phyloP scores from a whole-genome alignment of 2,888 invertebrate species.

The Mesoligia furuncula region DNA sequence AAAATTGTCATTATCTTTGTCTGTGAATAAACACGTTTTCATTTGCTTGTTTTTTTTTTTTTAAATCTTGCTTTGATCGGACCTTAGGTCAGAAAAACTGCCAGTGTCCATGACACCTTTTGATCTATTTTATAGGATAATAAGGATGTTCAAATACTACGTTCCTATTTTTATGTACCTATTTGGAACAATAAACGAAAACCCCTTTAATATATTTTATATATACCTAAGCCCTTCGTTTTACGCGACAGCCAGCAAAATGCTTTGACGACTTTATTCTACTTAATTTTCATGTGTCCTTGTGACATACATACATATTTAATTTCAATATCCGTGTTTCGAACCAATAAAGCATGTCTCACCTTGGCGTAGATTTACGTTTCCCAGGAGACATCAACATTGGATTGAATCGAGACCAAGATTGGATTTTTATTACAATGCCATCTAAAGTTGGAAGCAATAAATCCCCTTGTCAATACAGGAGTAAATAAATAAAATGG shows the following conservation, averaged over 20 bases:
- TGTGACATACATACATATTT: not conserved
- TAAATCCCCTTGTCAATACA: not conserved
- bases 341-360: not conserved
- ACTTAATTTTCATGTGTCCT: not conserved
- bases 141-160: not conserved
- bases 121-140: not conserved
- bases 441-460: not conserved
- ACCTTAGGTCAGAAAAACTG: too few relatives aligned
- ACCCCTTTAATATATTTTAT: not conserved
- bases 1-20: too few relatives aligned
- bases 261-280: not conserved
- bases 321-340: too few relatives aligned
- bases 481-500: slow-evolving; percentile 13
- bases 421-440: slow-evolving; percentile 19
- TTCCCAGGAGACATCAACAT: not conserved
- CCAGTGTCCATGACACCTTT: not conserved
- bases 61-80: too few relatives aligned
- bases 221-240: not conserved
- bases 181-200: not conserved
- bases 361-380: slow-evolving; percentile 2
- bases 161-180: not conserved
- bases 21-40: too few relatives aligned
- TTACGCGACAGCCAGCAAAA: not conserved
- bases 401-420: not conserved
- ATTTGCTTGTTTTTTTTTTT: too few relatives aligned